phyloP scores from a whole-genome alignment of 1,140 invertebrate species.

The Drosophila gunungcola region DNA sequence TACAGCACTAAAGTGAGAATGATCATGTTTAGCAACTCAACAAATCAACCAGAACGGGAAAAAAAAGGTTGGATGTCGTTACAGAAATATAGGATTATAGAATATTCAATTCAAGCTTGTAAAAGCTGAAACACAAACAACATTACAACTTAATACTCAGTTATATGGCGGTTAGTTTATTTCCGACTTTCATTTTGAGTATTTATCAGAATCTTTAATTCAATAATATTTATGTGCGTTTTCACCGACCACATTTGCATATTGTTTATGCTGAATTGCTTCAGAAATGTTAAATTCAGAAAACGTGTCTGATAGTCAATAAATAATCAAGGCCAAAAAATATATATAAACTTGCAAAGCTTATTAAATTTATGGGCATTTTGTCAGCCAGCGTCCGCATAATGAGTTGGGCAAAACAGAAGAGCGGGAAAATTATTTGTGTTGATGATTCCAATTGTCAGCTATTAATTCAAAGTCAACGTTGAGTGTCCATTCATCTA shows the following conservation, averaged over 20 bases:
- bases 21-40: slow-evolving; percentile 2
- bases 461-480: neutral
- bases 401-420: slow-evolving; percentile 16
- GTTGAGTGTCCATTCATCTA: no score
- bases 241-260: slow-evolving; percentile 1
- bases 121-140: neutral
- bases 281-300: slow-evolving; percentile 34
- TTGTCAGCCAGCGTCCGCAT: slow-evolving; percentile 14
- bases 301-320: slow-evolving; percentile 18
- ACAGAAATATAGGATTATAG: neutral
- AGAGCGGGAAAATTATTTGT: no score
- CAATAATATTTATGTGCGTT: neutral
- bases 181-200: neutral
- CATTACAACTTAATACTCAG: neutral
- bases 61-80: neutral
- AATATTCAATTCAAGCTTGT: neutral
- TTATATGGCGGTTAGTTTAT: neutral
- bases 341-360: neutral
- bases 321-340: slow-evolving; percentile 10
- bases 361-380: slow-evolving; percentile 31
- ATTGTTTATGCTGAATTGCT: slow-evolving; percentile 61
- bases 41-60: neutral
- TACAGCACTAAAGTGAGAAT: neutral
- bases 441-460: neutral
- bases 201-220: neutral